Conservation (phyloP, 2,888 invertebrate genomes). For the Nezara viridula region DNA sequence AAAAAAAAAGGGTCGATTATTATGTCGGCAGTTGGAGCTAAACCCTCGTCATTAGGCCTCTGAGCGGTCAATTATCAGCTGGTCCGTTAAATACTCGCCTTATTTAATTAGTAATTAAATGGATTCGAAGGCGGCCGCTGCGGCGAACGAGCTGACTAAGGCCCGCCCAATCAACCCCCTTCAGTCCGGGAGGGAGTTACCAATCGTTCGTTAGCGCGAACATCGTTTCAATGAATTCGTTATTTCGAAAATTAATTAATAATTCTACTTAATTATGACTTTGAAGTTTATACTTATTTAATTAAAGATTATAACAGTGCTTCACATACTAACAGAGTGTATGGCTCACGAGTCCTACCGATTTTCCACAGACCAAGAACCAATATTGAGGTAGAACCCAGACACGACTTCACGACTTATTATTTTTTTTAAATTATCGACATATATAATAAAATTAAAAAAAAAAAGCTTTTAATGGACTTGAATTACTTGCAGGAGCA, state of each 20-base stretch:
- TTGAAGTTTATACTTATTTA: no score
- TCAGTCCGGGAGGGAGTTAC: neutral
- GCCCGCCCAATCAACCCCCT: neutral
- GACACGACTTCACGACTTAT: no score
- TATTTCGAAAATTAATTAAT: neutral
- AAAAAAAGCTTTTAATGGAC: no score
- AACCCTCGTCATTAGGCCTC: neutral
- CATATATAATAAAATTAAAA: no score
- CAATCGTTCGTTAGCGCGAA: neutral
- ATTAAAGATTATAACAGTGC: no score
- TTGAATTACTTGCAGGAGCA: no score
- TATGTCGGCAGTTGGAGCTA: neutral
- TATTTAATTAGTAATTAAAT: slow-evolving; percentile 35
- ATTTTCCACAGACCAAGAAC: no score
- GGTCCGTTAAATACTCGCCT: neutral
- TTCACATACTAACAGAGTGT: no score
- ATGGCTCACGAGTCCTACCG: no score
- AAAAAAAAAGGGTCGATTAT: neutral
- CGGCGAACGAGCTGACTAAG: neutral
- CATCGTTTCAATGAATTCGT: neutral
- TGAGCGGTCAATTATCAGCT: neutral
- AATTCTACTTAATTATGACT: no score
- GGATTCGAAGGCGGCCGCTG: neutral
- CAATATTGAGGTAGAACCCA: no score
- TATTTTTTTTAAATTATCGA: no score